These are phyloP conservation scores for Acronicta alni DNA, from an alignment of 2,888 invertebrate genomes.

Conservation along the genomic window DNA sequence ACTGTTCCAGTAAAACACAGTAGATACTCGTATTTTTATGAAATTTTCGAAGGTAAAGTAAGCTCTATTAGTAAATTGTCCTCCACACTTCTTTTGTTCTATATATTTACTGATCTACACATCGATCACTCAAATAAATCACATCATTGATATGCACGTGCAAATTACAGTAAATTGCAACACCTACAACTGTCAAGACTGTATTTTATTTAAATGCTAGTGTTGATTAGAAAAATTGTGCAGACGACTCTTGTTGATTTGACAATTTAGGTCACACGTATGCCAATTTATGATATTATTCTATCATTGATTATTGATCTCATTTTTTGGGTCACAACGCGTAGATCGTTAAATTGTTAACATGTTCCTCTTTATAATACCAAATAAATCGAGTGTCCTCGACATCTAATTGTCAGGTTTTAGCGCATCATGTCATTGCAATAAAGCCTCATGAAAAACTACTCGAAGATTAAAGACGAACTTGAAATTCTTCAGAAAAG, in stretches of 20 bases:
- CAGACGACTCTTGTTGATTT: slow-evolving; percentile 60
- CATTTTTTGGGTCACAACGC: slow-evolving; percentile 50
- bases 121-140: slow-evolving; percentile 43
- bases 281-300: slow-evolving; percentile 52
- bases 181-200: slow-evolving; percentile 82
- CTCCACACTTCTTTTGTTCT: too few relatives aligned
- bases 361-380: slow-evolving; percentile 3
- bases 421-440: slow-evolving; percentile 26
- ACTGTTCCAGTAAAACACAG: too few relatives aligned
- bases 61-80: too few relatives aligned
- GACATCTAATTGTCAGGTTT: slow-evolving; percentile 12
- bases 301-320: slow-evolving; percentile 59
- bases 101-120: too few relatives aligned
- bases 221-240: slow-evolving; percentile 70
- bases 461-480: slow-evolving; percentile 60
- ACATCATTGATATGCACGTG: slow-evolving; percentile 55
- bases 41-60: too few relatives aligned
- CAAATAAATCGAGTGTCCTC: too few relatives aligned
- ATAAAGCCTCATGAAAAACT: slow-evolving; percentile 52
- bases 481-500: slow-evolving; percentile 61
- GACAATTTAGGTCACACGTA: slow-evolving; percentile 70
- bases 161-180: slow-evolving; percentile 72
- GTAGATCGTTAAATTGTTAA: slow-evolving; percentile 29
- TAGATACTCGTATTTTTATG: too few relatives aligned
- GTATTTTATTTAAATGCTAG: slow-evolving; percentile 73